phyloP scores from a whole-genome alignment of 2,888 invertebrate species.

The Callosobruchus maculatus region DNA sequence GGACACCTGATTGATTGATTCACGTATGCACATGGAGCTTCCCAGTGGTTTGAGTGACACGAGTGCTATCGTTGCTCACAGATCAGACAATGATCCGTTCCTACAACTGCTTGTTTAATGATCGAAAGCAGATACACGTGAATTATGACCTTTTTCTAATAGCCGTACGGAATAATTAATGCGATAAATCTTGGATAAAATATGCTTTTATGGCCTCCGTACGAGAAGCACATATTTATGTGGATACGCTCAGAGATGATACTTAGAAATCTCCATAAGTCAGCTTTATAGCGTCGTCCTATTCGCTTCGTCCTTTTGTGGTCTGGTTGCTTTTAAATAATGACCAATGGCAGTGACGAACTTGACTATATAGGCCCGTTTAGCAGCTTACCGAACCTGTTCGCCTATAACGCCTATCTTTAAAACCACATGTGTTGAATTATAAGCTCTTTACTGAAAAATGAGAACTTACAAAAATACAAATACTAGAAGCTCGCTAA shows the following conservation, averaged over 20 bases:
- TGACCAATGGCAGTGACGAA: neutral
- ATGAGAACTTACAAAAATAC: no score
- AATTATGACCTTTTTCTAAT: neutral
- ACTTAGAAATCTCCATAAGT: neutral
- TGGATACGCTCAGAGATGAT: neutral
- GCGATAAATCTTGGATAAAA: neutral
- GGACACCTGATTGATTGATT: no score
- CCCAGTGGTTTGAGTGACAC: neutral
- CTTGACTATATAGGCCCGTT: neutral
- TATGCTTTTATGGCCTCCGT: neutral
- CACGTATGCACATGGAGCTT: no score
- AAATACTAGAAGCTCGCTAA: no score
- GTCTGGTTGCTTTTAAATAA: neutral
- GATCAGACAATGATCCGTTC: neutral
- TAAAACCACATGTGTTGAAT: no score
- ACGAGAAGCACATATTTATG: neutral
- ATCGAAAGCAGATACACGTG: neutral
- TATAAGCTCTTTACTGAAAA: no score
- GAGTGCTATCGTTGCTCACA: neutral
- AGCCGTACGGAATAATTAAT: neutral
- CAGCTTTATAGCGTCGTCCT: neutral
- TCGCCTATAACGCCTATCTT: no score
- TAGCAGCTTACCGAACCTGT: no score
- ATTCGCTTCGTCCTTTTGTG: neutral
- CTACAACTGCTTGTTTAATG: neutral